Conservation (phyloP, 2,113 vertebrate species). For the Xenopus laevis region DNA sequence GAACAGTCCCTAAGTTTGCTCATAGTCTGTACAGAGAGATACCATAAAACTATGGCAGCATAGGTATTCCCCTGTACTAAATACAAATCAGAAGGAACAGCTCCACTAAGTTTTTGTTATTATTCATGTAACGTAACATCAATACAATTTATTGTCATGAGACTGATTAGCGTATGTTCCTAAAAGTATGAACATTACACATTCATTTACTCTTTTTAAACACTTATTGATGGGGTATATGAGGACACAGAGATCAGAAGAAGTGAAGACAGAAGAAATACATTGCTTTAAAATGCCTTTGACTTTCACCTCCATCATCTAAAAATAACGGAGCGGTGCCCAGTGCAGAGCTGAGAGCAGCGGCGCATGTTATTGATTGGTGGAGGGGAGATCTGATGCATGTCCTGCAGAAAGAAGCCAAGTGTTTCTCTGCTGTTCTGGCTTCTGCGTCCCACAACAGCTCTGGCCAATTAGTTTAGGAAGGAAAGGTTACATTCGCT, state of each 20-base stretch:
- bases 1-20: too few relatives aligned
- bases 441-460: neutral
- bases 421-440: neutral
- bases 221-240: too few relatives aligned
- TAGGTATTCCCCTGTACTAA: too few relatives aligned
- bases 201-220: neutral
- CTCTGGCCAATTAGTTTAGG: constrained; percentile 20
- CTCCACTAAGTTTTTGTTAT: too few relatives aligned
- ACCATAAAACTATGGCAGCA: too few relatives aligned
- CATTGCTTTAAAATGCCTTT: constrained; percentile 11
- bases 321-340: constrained; percentile 8
- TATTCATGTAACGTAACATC: too few relatives aligned
- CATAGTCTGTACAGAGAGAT: too few relatives aligned
- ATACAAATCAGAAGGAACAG: too few relatives aligned
- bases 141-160: too few relatives aligned
- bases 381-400: constrained; percentile 33
- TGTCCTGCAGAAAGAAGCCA: constrained; percentile 15
- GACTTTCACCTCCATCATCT: constrained; percentile 22
- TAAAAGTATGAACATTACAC: neutral
- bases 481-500: constrained; percentile 25
- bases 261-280: neutral
- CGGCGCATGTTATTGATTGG: constrained; percentile 20
- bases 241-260: constrained; percentile 3
- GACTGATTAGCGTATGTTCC: too few relatives aligned
- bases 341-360: constrained; percentile 1